Evolutionary conservation across 2,888 invertebrate genomes (phyloP).

Genomic region (Chaitophorus viminalis): DNA sequence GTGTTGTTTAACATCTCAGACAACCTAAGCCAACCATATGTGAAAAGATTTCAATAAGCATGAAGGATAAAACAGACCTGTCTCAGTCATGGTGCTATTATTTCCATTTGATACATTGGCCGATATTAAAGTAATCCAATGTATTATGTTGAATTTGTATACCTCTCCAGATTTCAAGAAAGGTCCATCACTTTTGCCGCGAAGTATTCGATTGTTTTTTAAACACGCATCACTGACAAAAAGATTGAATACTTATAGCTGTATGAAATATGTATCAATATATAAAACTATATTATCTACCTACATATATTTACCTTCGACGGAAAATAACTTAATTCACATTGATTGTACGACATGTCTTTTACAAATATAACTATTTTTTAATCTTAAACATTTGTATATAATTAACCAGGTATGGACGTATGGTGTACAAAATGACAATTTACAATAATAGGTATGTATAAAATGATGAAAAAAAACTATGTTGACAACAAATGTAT

Average conservation of each 20-base stretch:
- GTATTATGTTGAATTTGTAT: not conserved
- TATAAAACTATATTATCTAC: not conserved
- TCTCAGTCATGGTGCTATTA: conserved; percentile 14
- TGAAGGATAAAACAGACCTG: conserved; percentile 42
- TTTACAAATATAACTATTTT: no score
- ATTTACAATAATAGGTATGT: no score
- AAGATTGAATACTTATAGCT: not conserved
- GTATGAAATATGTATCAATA: not conserved
- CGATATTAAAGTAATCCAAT: conserved; percentile 27
- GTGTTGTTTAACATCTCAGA: conserved; percentile 23
- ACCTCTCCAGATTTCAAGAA: conserved; percentile 36
- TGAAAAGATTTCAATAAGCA: conserved; percentile 30
- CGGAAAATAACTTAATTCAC: no score
- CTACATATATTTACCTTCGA: no score
- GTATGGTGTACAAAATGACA: no score
- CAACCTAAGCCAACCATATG: conserved; percentile 34
- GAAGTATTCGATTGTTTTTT: conserved; percentile 21
- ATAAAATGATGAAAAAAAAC: no score
- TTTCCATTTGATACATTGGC: conserved; percentile 38
- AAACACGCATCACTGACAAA: not conserved
- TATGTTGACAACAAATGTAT: no score
- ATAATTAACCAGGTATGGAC: no score
- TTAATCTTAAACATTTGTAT: no score
- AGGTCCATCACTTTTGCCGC: not conserved
- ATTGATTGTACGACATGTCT: no score